Evolutionary conservation across 2,888 invertebrate genomes (phyloP).

Genomic region (Cerceris rybyensis): DNA sequence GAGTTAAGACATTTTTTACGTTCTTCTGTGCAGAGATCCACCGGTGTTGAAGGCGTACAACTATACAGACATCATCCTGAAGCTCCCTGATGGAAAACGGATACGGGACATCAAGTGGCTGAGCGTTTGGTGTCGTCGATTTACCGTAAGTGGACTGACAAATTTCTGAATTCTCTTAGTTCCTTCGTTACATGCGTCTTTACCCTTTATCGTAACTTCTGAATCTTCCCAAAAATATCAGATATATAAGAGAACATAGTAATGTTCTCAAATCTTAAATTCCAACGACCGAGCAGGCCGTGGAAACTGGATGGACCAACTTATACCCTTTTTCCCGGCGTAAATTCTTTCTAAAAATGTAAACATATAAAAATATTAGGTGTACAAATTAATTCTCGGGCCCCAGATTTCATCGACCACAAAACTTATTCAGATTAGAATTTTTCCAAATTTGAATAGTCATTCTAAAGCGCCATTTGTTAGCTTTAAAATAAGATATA

Average conservation of each 20-base stretch:
- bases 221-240: neutral
- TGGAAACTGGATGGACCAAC: too few species aligned
- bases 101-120: slow-evolving; percentile 95
- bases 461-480: too few species aligned
- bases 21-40: slow-evolving; percentile 87
- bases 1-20: neutral
- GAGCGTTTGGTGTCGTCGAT: slow-evolving; percentile 95
- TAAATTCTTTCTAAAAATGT: slow-evolving; percentile 19
- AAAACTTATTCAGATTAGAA: too few species aligned
- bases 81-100: slow-evolving; percentile 92
- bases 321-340: neutral
- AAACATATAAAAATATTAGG: too few species aligned
- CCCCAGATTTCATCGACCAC: too few species aligned
- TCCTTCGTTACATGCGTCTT: neutral
- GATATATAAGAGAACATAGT: too few species aligned
- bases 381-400: too few species aligned
- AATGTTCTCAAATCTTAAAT: too few species aligned
- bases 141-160: slow-evolving; percentile 87
- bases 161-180: slow-evolving; percentile 9
- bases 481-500: too few species aligned
- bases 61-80: slow-evolving; percentile 91
- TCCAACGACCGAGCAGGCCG: too few species aligned
- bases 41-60: slow-evolving; percentile 89
- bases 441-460: too few species aligned
- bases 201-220: neutral